Base-by-base conservation (phyloP, 2,797 vertebrate genomes). In the Gadopsis marmoratus region DNA sequence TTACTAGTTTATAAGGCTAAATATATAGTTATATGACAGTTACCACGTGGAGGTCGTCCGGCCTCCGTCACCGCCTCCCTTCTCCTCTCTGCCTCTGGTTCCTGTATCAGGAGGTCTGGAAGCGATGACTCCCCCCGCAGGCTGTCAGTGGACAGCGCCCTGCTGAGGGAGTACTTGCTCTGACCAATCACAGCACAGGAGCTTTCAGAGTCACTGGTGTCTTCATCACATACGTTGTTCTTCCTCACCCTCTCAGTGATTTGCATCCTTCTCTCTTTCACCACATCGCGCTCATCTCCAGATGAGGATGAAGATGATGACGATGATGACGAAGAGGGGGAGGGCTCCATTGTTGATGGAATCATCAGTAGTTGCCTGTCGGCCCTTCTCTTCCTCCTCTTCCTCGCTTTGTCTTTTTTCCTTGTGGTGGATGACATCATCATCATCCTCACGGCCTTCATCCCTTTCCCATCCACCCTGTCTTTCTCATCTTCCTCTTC, bases 101-200 rank as follows among this genome's bases (percentile, higher is more conserved):
- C 94, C 54, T 92, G 86, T 12, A 96, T 92, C 23, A 86, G 87
- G 2, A 93, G 88, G 61, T 90, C 86, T 67, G 82, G 78, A 61
- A 95, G 92, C 39, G 94, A 94, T 63, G 93, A 88, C 68, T 74
- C 89, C 87, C 88, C 95, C 84, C 72, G 93, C 82, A 93, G 92
- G 91, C 90, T 90, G 63, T 94, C 84, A 74, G 83, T 92, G 85
- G 90, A 94, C 77, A 94, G 70, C 4, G 79, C 86, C 0, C 91
- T 93, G 86, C 93, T 94, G 66, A 95, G 86, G 14, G 95, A 93
- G 79, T 82, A 78, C 72, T 91, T 90, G 91, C 95, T 94, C 91
- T 87, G 94, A 88, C 91, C 94, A 91, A 93, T 92, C 74, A 88
- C 89, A 71, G 89, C 78, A 68, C 91, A 92, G 58, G 91, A 94